phyloP scores from a whole-genome alignment of 2,113 vertebrate genomes.

The Athene noctua region DNA sequence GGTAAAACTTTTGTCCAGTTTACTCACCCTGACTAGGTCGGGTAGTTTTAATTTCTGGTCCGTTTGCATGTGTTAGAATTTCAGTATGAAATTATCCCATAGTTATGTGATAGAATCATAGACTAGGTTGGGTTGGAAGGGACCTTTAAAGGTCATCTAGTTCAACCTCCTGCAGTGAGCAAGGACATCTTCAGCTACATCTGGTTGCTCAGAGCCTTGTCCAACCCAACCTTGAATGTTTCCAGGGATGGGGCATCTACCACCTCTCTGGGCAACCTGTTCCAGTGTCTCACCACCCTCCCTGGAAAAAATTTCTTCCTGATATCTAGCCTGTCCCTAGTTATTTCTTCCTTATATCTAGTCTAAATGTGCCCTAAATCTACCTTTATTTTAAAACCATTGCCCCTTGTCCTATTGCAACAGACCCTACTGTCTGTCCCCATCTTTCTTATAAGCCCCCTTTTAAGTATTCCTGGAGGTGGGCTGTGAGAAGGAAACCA shows the following conservation, averaged over 20 bases:
- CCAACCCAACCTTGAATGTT: background rate
- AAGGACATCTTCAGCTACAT: too few species aligned
- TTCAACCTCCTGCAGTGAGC: accelerated
- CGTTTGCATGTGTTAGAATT: background rate
- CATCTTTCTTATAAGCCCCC: background rate
- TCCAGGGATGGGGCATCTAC: background rate
- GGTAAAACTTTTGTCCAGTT: slow-evolving; percentile 14
- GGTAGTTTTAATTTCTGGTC: slow-evolving; percentile 18
- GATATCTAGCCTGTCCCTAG: too few species aligned
- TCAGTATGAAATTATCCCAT: background rate
- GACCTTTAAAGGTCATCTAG: background rate
- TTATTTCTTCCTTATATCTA: background rate
- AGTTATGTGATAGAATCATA: background rate
- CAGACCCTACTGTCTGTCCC: background rate
- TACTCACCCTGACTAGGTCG: slow-evolving; percentile 4
- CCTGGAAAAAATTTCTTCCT: background rate
- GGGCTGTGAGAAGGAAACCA: background rate
- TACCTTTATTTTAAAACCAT: background rate
- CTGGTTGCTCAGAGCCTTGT: background rate
- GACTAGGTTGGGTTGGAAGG: background rate
- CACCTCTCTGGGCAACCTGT: background rate
- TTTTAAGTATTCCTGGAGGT: background rate
- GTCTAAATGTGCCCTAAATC: background rate
- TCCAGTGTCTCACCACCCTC: background rate
- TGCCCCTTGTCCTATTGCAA: accelerated